Evolutionary conservation across 2,797 vertebrate species (phyloP).

Genomic region (Typhlichthys eigenmanni): DNA sequence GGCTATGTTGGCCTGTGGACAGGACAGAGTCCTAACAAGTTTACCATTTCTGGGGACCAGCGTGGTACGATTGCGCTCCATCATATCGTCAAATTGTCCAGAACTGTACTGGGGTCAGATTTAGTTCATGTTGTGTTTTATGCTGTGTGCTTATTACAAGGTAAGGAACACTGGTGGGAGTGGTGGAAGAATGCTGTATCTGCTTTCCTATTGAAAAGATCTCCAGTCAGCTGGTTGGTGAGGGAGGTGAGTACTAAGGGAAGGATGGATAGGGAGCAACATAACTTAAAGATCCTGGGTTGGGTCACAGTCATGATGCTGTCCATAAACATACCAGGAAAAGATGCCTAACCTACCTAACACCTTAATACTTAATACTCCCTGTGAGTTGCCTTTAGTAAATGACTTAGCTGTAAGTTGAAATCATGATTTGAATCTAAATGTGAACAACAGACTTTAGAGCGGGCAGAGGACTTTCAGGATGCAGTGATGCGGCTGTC

Average conservation of each 20-base stretch:
- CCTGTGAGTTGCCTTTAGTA: no score
- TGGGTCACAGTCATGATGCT: no score
- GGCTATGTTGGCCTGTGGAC: constrained; percentile 96
- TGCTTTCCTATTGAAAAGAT: constrained; percentile 78
- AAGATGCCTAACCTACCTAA: no score
- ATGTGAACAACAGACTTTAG: constrained; percentile 78
- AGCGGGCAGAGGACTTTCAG: constrained; percentile 81
- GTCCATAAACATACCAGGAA: no score
- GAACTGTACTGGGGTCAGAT: not conserved
- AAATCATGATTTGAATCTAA: no score
- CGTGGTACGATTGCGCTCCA: constrained; percentile 62
- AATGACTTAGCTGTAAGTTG: no score
- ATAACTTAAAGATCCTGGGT: not conserved
- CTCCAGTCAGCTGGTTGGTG: constrained; percentile 89
- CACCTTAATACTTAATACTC: no score
- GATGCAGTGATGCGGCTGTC: constrained; percentile 83
- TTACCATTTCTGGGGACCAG: constrained; percentile 88
- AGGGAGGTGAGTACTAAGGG: constrained; percentile 81
- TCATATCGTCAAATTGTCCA: constrained; percentile 1
- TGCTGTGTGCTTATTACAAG: constrained; percentile 61
- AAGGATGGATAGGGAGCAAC: no score
- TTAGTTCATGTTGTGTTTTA: not conserved
- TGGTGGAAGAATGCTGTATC: constrained; percentile 91
- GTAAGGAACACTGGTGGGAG: constrained; percentile 85
- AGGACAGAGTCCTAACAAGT: constrained; percentile 88